Evolutionary conservation across 2,888 invertebrate genomes (phyloP).

Genomic region (Unio pictorum): DNA sequence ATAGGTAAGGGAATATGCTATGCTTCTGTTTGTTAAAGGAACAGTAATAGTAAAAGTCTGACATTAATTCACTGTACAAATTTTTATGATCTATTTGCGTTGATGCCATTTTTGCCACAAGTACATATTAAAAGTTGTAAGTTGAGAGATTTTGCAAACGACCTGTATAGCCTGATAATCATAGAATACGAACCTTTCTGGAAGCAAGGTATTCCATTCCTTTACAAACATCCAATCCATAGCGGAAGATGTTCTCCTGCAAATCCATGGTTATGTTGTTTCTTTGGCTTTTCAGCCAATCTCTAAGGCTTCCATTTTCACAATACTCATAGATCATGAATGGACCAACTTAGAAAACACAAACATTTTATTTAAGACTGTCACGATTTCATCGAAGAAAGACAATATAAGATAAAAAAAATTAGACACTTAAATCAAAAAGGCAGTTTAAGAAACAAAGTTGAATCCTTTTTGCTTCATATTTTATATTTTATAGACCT

Average conservation of each 20-base stretch:
- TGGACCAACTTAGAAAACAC: conserved; percentile 37
- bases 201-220: conserved; percentile 52
- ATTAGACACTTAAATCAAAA: no score
- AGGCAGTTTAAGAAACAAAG: no score
- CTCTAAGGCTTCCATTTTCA: conserved; percentile 41
- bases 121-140: background rate
- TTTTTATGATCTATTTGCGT: background rate
- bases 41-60: background rate
- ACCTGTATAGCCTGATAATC: background rate
- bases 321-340: conserved; percentile 51
- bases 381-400: no score
- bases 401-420: no score
- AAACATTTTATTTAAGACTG: background rate
- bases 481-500: no score
- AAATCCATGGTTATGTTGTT: conserved; percentile 31
- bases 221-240: conserved; percentile 35
- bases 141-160: no score
- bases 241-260: conserved; percentile 39
- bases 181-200: conserved; percentile 21
- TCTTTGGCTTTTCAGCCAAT: conserved; percentile 33
- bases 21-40: background rate
- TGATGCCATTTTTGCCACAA: background rate
- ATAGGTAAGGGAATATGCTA: background rate
- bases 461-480: no score
- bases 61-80: background rate